Base-by-base conservation (phyloP, 2,888 invertebrate species). In the Argyra leucocephala region DNA sequence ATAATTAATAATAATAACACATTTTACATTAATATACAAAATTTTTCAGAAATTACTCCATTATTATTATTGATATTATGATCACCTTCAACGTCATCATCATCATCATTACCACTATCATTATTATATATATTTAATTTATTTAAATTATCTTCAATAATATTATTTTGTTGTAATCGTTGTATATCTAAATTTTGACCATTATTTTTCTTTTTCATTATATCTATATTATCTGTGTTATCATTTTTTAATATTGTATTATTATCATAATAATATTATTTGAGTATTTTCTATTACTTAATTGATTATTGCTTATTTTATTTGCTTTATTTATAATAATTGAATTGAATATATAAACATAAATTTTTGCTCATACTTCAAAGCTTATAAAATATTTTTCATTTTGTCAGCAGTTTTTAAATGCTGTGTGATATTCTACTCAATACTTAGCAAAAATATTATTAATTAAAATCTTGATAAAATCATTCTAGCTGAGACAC, bases 21-120 rank as follows among this genome's bases (percentile, higher is more conserved):
- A n/a, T 22, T 58, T 31, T 31, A 61, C 61, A 61, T 61, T 61
- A 61, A 61, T 18, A 23, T 61, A 61, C 61, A 61, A 31, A 61
- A 61, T 23, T 31, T 61, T 9, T 31, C 61, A 7, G 61, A 58
- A 10, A 22, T 58, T 22, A 22, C 58, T 22, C 12, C 21, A 58
- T 22, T 22, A 58, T 18, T 22, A 58, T 58, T 58, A 57, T 57
- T 15, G 5, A 57, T 57, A n/a, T 57, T 15, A n/a, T n/a, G n/a
- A n/a, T n/a, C n/a, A n/a, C n/a, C n/a, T n/a, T n/a, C n/a, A n/a
- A n/a, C n/a, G 18, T 57, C 57, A 58, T 58, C 18, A 22, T 22
- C 22, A n/a, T n/a, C n/a, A 58, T 22, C 58, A 22, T 22, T 58
- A 58, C 10, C 22, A 22, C 9, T 58, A 58, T 22, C 22, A 58